A percentile compares a stretch with the other conserved stretches of the same genome.
Conservation (phyloP, 2,888 invertebrate genomes). For the Acrocera orbiculus region DNA sequence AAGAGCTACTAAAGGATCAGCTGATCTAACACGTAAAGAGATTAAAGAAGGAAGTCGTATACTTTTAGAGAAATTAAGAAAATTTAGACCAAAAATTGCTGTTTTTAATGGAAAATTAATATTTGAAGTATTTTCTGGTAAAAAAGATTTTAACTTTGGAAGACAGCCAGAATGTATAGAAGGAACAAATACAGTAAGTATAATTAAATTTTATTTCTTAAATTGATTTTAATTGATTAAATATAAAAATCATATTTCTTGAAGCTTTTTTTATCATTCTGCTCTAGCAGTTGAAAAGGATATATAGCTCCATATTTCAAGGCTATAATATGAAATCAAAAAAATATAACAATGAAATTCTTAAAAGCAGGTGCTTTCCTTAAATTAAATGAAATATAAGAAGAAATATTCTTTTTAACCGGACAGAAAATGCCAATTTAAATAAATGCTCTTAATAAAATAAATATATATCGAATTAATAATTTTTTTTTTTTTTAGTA, state of each 20-base stretch:
- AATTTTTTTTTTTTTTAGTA: slow-evolving; percentile 42
- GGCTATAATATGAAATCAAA: no score
- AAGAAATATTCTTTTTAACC: no score
- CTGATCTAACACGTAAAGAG: slow-evolving; percentile 84
- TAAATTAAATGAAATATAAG: no score
- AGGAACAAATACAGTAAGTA: slow-evolving; percentile 80
- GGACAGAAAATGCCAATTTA: no score
- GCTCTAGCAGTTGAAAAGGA: no score
- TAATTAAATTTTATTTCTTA: not conserved
- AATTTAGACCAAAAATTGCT: slow-evolving; percentile 88
- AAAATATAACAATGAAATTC: no score
- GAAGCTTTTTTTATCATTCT: not conserved
- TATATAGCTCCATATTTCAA: no score
- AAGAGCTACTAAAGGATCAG: slow-evolving; percentile 88
- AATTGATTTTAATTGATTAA: not conserved
- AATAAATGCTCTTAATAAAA: no score
- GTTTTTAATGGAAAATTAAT: slow-evolving; percentile 98
- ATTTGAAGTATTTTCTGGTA: slow-evolving; percentile 93
- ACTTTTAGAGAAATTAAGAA: slow-evolving; percentile 73
- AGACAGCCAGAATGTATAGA: slow-evolving; percentile 86
- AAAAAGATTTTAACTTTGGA: slow-evolving; percentile 93
- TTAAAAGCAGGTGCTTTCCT: no score
- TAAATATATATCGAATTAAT: not conserved
- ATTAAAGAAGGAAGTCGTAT: slow-evolving; percentile 85
- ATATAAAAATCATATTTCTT: not conserved